Evolutionary conservation across 2,888 invertebrate species (phyloP).

Genomic region (Trissolcus japonicus): DNA sequence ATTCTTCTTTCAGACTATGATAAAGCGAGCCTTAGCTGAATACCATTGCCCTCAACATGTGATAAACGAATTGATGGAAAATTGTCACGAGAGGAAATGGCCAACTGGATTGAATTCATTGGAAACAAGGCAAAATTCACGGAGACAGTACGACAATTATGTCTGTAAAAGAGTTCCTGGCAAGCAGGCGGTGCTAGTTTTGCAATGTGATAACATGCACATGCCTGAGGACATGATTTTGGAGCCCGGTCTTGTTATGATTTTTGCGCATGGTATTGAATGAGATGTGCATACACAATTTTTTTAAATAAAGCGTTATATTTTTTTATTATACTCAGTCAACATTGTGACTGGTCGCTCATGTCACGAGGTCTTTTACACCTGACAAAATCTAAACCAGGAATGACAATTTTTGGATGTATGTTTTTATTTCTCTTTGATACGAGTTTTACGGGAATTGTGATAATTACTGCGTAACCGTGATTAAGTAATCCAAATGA

Average conservation of each 20-base stretch:
- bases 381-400: background rate
- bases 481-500: constrained; percentile 50
- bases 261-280: constrained; percentile 97
- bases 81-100: constrained; percentile 97
- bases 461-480: constrained; percentile 56
- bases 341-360: constrained; percentile 2
- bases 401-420: constrained; percentile 25
- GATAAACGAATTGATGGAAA: constrained; percentile 96
- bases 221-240: constrained; percentile 97
- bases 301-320: constrained; percentile 51
- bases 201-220: constrained; percentile 95
- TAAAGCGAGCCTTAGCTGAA: constrained; percentile 93
- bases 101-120: constrained; percentile 94
- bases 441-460: constrained; percentile 39
- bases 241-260: constrained; percentile 97
- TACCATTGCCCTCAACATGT: constrained; percentile 96
- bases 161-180: constrained; percentile 96
- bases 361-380: background rate
- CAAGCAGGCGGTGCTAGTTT: constrained; percentile 95
- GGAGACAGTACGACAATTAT: constrained; percentile 95
- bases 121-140: constrained; percentile 95
- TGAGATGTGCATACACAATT: constrained; percentile 66
- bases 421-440: constrained; percentile 26
- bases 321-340: constrained; percentile 52
- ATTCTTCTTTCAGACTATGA: constrained; percentile 86